These are phyloP conservation scores for Callyntrura sp. DNA, from an alignment of 2,888 invertebrate genomes.

Conservation along the genomic window DNA sequence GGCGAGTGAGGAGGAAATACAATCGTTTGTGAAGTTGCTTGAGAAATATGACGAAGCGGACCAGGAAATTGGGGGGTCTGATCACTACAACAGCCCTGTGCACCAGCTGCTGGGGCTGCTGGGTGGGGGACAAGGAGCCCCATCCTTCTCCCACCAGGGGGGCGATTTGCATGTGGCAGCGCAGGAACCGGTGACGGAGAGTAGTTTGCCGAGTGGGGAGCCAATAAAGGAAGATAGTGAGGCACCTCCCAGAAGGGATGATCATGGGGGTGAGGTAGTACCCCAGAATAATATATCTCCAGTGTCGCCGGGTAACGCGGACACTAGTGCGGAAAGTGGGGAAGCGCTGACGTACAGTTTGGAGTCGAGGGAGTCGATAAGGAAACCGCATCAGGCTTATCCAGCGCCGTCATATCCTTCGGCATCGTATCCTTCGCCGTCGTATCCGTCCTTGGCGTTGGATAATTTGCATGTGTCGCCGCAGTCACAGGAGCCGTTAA, in stretches of 20 bases:
- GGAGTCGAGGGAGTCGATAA: neutral
- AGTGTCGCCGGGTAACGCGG: slow-evolving; percentile 14
- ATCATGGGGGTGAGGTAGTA: neutral
- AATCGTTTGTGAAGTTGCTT: slow-evolving; percentile 65
- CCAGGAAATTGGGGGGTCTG: slow-evolving; percentile 42
- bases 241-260: neutral
- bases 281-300: slow-evolving; percentile 23
- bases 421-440: too few relatives aligned
- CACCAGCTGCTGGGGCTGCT: slow-evolving; percentile 60
- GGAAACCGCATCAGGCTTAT: too few relatives aligned
- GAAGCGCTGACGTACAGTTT: slow-evolving; percentile 6
- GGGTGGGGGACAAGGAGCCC: slow-evolving; percentile 61
- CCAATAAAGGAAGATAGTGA: neutral
- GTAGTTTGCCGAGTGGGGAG: neutral
- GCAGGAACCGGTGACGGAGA: slow-evolving; percentile 58
- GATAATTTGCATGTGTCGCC: slow-evolving; percentile 42
- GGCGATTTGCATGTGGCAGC: slow-evolving; percentile 63
- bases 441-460: neutral
- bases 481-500: slow-evolving; percentile 31
- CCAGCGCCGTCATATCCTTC: too few relatives aligned
- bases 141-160: slow-evolving; percentile 26
- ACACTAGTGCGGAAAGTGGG: slow-evolving; percentile 35
- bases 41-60: slow-evolving; percentile 57
- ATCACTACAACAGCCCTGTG: slow-evolving; percentile 62
- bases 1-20: slow-evolving; percentile 58